These are phyloP conservation scores for Saimiri boliviensis DNA, from an alignment of 2,113 vertebrate genomes.

Conservation along the genomic window DNA sequence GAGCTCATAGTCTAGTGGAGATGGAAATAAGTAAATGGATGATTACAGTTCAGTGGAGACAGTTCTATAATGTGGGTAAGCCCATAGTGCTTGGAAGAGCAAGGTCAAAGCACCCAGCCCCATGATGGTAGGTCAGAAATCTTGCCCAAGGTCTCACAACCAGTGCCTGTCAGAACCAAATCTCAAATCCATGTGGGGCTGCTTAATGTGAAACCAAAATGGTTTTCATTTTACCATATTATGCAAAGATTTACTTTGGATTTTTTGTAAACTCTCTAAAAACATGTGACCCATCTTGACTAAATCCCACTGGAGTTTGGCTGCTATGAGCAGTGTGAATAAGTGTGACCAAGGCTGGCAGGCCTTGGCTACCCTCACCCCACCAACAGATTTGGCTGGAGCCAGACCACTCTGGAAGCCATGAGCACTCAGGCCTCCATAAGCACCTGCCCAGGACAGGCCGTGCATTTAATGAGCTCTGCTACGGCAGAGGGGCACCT, in stretches of 20 bases:
- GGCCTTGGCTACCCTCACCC: background rate
- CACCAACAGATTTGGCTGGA: rapidly evolving
- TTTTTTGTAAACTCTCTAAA: conserved; percentile 30
- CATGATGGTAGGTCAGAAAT: background rate
- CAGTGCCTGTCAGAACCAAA: background rate
- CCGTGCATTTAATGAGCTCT: conserved; percentile 31
- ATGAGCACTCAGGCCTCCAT: rapidly evolving
- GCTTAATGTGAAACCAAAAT: background rate
- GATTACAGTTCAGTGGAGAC: background rate
- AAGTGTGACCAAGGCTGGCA: background rate
- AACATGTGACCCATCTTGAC: background rate
- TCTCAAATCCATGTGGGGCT: background rate
- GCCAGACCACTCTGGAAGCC: background rate
- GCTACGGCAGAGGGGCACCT: background rate
- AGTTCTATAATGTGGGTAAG: background rate
- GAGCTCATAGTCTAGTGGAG: background rate
- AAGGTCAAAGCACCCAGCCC: background rate
- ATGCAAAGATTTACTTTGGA: background rate
- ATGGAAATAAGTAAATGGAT: background rate
- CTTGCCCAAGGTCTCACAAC: background rate
- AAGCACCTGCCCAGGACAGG: conserved; percentile 32
- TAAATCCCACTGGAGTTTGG: background rate
- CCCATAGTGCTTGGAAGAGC: background rate
- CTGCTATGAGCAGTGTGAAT: rapidly evolving
- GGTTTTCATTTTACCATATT: background rate